These are phyloP conservation scores for Porites lutea DNA, from an alignment of 64 coral and sea anemone genomes.

Conservation along the genomic window DNA sequence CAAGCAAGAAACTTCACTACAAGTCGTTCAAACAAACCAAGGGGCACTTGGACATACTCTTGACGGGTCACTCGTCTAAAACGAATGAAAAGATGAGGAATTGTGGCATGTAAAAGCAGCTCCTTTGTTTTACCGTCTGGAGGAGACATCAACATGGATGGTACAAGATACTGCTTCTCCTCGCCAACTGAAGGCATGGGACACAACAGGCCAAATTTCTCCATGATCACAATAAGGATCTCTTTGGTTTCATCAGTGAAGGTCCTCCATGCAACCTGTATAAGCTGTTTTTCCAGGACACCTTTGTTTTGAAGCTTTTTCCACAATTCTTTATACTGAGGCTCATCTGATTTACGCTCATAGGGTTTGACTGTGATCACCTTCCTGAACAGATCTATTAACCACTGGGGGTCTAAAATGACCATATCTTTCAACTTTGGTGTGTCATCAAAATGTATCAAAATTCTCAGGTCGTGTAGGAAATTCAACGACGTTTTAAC, in stretches of 20 bases:
- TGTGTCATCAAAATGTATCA: background rate
- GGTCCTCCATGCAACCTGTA: background rate
- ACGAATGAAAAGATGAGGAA: too few species aligned
- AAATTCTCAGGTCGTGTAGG: background rate
- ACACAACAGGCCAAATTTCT: background rate
- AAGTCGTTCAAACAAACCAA: too few species aligned
- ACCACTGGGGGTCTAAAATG: background rate
- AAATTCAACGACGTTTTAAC: background rate
- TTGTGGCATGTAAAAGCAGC: too few species aligned
- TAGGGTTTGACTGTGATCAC: conserved; percentile 10
- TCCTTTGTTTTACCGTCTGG: too few species aligned
- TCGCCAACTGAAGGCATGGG: background rate
- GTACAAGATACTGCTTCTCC: too few species aligned
- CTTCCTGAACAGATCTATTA: background rate
- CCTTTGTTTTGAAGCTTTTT: background rate
- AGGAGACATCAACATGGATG: too few species aligned
- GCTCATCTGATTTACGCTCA: background rate
- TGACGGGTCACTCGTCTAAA: too few species aligned
- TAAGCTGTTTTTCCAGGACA: background rate
- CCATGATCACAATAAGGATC: background rate
- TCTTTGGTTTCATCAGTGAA: background rate
- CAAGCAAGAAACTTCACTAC: too few species aligned
- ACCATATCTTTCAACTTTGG: background rate
- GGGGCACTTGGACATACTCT: background rate
- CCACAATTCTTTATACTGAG: too few species aligned